phyloP scores from a whole-genome alignment of 2,113 vertebrate genomes.

The Tetraodon nigroviridis region DNA sequence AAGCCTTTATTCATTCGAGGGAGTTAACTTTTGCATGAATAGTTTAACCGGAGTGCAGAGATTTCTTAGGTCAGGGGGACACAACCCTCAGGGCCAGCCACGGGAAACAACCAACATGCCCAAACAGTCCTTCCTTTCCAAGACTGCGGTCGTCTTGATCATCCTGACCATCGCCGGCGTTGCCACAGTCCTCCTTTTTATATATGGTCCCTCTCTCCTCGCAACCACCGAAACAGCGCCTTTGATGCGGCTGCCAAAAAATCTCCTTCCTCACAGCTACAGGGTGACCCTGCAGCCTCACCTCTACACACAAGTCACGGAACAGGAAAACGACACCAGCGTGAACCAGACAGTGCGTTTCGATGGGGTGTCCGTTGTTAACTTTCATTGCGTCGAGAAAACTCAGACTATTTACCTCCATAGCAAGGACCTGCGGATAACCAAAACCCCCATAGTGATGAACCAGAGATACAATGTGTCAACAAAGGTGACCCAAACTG shows the following conservation, averaged over 20 bases:
- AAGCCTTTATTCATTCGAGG: slow-evolving; percentile 57
- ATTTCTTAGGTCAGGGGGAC: slow-evolving; percentile 9
- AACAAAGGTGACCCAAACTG: accelerated
- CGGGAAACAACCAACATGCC: slow-evolving; percentile 70
- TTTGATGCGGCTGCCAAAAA: slow-evolving; percentile 67
- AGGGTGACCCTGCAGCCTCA: slow-evolving; percentile 71
- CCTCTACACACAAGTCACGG: slow-evolving; percentile 29
- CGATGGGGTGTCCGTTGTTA: slow-evolving; percentile 62
- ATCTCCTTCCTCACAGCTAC: slow-evolving; percentile 76
- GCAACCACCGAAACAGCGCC: neutral
- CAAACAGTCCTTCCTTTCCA: slow-evolving; percentile 74
- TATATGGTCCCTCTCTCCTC: slow-evolving; percentile 47
- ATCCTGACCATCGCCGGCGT: slow-evolving; percentile 64
- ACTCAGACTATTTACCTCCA: slow-evolving; percentile 81
- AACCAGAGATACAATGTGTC: accelerated
- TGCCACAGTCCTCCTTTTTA: slow-evolving; percentile 74
- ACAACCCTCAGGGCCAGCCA: neutral
- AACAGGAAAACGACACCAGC: slow-evolving; percentile 35
- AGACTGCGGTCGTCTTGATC: slow-evolving; percentile 63
- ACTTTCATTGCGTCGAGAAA: slow-evolving; percentile 57
- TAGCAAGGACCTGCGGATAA: slow-evolving; percentile 75
- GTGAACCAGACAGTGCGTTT: slow-evolving; percentile 68
- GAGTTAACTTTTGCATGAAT: slow-evolving; percentile 27
- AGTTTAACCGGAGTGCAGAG: slow-evolving; percentile 6
- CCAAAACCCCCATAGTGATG: neutral